Percentiles rank a stretch among this genome's conserved stretches.
These are phyloP conservation scores for Sussaba pulchella DNA, from an alignment of 2,888 invertebrate genomes.

Conservation along the genomic window DNA sequence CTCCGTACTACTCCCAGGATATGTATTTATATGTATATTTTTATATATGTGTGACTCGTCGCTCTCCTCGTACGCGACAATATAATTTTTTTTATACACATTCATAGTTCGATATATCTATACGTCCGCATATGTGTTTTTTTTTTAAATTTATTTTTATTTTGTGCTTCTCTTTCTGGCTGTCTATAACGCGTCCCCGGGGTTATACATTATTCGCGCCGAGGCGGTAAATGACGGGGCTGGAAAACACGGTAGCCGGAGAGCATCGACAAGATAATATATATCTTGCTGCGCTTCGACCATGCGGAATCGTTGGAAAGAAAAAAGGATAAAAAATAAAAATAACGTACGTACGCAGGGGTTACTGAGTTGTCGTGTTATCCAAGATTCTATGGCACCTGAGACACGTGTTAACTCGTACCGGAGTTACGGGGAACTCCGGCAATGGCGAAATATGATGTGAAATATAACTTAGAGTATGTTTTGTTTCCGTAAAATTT, in stretches of 20 bases:
- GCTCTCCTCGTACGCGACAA: conserved; percentile 5
- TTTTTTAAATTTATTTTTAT: not conserved
- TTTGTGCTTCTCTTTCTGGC: not conserved
- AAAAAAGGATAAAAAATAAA: not conserved
- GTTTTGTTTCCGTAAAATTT: too few relatives aligned
- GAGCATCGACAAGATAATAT: conserved; percentile 6
- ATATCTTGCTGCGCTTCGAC: not conserved
- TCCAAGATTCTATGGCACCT: not conserved
- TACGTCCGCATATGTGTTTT: too few relatives aligned
- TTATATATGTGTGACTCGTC: conserved; percentile 26
- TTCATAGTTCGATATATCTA: too few relatives aligned
- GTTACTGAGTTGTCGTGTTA: not conserved
- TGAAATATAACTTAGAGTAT: too few relatives aligned
- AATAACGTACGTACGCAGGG: not conserved
- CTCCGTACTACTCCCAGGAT: conserved; percentile 2
- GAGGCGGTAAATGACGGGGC: conserved; percentile 12
- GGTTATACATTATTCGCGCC: not conserved
- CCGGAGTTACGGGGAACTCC: too few relatives aligned
- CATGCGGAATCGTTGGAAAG: conserved; percentile 9
- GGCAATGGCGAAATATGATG: too few relatives aligned
- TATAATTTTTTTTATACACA: conserved; percentile 34
- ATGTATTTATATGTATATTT: not conserved
- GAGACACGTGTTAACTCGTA: not conserved
- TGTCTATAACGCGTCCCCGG: not conserved
- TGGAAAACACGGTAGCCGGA: conserved; percentile 12